phyloP scores from a whole-genome alignment of 2,113 vertebrate species.

The Varanus komodoensis region DNA sequence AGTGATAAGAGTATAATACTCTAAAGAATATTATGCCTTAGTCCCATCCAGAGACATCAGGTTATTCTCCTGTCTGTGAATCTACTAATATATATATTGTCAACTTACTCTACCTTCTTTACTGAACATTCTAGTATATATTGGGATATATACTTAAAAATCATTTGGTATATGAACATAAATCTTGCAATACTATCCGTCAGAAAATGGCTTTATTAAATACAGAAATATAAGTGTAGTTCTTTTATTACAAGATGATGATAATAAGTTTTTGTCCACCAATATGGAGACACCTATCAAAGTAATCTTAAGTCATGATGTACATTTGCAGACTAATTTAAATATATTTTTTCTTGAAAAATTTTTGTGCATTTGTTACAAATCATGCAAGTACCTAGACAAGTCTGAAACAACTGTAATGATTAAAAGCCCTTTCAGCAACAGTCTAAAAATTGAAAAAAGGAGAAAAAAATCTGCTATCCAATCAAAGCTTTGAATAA shows the following conservation, averaged over 20 bases:
- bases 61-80: background rate
- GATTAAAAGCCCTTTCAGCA: constrained; percentile 31
- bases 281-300: background rate
- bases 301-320: background rate
- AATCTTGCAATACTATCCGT: background rate
- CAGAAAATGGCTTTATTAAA: background rate
- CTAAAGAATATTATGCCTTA: background rate
- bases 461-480: background rate
- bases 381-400: constrained; percentile 25
- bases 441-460: constrained; percentile 4
- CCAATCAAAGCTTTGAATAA: constrained; percentile 45
- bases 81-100: background rate
- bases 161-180: background rate
- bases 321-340: constrained; percentile 4
- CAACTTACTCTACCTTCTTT: background rate
- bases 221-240: background rate
- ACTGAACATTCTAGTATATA: background rate
- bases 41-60: no score
- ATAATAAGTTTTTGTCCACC: background rate
- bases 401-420: constrained; percentile 48
- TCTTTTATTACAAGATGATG: background rate
- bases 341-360: constrained; percentile 18
- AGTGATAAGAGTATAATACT: constrained; percentile 52
- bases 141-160: background rate
- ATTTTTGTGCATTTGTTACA: background rate